Conservation (phyloP, 1,140 invertebrate species). For the Macrotrachela quadricornifera region DNA sequence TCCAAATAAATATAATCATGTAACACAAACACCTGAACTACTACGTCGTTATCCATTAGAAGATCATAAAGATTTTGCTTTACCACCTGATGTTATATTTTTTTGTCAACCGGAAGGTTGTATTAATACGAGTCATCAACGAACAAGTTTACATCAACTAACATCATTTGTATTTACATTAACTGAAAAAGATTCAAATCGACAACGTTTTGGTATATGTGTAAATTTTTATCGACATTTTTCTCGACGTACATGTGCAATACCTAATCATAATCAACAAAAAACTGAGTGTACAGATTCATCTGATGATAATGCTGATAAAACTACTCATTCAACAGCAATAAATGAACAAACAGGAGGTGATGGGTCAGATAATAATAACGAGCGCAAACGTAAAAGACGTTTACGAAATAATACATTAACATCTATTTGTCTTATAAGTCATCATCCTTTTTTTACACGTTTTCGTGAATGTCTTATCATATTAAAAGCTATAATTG, state of each 20-base stretch:
- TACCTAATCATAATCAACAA: slow-evolving; percentile 13
- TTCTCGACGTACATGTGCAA: slow-evolving; percentile 34
- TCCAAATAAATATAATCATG: slow-evolving; percentile 21
- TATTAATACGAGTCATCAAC: slow-evolving; percentile 59
- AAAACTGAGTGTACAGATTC: slow-evolving; percentile 10
- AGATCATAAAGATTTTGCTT: slow-evolving; percentile 80
- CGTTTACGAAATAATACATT: slow-evolving; percentile 43
- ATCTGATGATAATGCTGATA: not conserved
- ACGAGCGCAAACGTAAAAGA: slow-evolving; percentile 12
- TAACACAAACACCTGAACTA: slow-evolving; percentile 28
- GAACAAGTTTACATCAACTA: slow-evolving; percentile 43
- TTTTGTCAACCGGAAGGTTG: slow-evolving; percentile 99
- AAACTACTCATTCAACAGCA: too few relatives aligned
- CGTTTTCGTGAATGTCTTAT: slow-evolving; percentile 89
- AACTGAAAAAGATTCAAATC: slow-evolving; percentile 91
- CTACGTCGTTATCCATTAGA: slow-evolving; percentile 71
- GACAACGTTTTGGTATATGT: slow-evolving; percentile 60
- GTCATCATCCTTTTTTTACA: slow-evolving; percentile 95
- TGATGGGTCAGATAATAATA: too few relatives aligned
- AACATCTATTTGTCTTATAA: slow-evolving; percentile 85
- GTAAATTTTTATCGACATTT: slow-evolving; percentile 90
- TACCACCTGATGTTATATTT: slow-evolving; percentile 90
- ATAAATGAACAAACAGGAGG: not conserved
- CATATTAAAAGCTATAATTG: slow-evolving; percentile 77
- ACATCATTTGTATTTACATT: slow-evolving; percentile 93